These are phyloP conservation scores for Sphecodes monilicornis DNA, from an alignment of 2,888 invertebrate species.

Conservation along the genomic window DNA sequence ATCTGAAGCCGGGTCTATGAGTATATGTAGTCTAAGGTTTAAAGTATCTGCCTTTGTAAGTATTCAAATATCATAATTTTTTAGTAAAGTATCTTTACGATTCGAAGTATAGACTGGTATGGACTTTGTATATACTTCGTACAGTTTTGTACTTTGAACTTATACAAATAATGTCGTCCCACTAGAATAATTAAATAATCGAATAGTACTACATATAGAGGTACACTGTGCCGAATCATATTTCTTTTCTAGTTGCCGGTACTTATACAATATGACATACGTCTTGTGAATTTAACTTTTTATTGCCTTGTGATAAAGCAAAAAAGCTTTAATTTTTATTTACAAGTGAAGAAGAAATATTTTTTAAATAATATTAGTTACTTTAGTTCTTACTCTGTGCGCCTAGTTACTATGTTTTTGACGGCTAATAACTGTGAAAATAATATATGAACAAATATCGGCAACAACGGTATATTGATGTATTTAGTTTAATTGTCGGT, in stretches of 20 bases:
- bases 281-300: conserved; percentile 14
- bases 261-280: neutral
- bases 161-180: neutral
- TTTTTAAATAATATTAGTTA: conserved; percentile 4
- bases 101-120: conserved; percentile 15
- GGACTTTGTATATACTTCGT: neutral
- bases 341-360: neutral
- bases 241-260: conserved; percentile 35
- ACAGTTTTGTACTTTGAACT: conserved; percentile 28
- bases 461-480: conserved; percentile 23
- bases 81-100: neutral
- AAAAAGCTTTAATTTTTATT: neutral
- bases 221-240: neutral
- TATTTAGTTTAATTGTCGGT: neutral
- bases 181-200: conserved; percentile 8
- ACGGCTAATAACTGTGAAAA: conserved; percentile 24
- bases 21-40: too few species aligned
- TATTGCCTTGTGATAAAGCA: neutral
- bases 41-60: too few species aligned
- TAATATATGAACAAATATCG: conserved; percentile 5
- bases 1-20: too few species aligned
- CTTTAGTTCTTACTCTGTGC: neutral
- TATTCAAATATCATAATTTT: neutral
- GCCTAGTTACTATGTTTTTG: conserved; percentile 29
- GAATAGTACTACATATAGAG: neutral